Base-by-base conservation (phyloP, 53 echinoderm and acorn worm genomes). In the Zoroaster sp. region DNA sequence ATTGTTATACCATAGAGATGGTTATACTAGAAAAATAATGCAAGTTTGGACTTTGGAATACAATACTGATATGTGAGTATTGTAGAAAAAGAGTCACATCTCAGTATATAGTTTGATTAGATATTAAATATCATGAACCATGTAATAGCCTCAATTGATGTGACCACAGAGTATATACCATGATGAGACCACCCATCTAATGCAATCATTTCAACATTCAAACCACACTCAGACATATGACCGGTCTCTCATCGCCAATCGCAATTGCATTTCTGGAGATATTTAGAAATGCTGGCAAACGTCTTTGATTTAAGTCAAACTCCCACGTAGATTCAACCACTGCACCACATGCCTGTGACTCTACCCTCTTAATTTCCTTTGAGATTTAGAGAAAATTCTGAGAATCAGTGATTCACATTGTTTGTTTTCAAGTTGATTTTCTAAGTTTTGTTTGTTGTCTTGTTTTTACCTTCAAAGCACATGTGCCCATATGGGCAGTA, bases 311-410 rank as follows among this genome's bases (percentile, higher is more conserved):
- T 4, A 40, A 40, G 38, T 37, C 36, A 74, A 74, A 74, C 74
- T 74, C 74, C 74, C 74, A 74, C 74, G 74, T 74, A 39, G 74
- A 74, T 74, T 25, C 39, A 40, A 74, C 74, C 74, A 74, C 74
- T 21, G 18, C 38, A 39, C 74, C 74, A 34, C 74, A 38, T 43
- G 25, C 38, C 9, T 40, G 40, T 17, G 36, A 37, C 73, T n/a
- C 39, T 8, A 73, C 35, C 17, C 12, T 15, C 40, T 74, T 15
- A n/a, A 40, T 15, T 20, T 39, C 40, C 40, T 40, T 40, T 74
- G 36, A 23, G 74, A 41, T 74, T 37, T 40, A 5, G 28, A 59
- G 28, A 8, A 38, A 23, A 39, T 74, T 74, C 74, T 74, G 40
- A 40, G 74, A 74, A 74, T 74, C 3, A 9, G 74, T 74, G 35